Evolutionary conservation across 2,113 vertebrate genomes (phyloP).

Genomic region (Anser cygnoides): DNA sequence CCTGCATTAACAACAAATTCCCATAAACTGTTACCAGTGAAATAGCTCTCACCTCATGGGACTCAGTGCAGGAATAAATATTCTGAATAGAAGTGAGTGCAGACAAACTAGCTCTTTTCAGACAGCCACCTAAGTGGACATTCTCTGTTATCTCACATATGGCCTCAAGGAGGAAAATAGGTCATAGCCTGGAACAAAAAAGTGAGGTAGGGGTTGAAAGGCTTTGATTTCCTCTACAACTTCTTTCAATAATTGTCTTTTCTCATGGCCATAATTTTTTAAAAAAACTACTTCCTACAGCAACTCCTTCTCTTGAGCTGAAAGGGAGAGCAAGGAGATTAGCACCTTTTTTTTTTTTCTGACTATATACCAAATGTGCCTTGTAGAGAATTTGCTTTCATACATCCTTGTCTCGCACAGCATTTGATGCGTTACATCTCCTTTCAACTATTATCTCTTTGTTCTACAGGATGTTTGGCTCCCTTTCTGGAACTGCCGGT

Average conservation of each 20-base stretch:
- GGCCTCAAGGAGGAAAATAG: not conserved
- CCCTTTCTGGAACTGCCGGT: not conserved
- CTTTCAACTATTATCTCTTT: slow-evolving; percentile 3
- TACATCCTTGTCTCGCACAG: not conserved
- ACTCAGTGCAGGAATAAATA: not conserved
- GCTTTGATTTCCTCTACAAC: not conserved
- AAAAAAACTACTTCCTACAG: not conserved
- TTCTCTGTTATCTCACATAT: not conserved
- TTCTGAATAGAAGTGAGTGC: not conserved
- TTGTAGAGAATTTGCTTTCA: not conserved
- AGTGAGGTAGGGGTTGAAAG: not conserved
- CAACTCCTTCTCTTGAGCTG: not conserved
- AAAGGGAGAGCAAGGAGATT: not conserved
- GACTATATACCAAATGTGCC: not conserved
- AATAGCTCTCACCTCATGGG: not conserved
- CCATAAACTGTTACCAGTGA: not conserved
- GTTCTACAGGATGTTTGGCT: slow-evolving; percentile 31
- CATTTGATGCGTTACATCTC: not conserved
- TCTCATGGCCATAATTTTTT: not conserved
- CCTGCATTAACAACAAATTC: not conserved
- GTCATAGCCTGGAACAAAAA: not conserved
- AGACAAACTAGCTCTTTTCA: not conserved
- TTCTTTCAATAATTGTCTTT: not conserved
- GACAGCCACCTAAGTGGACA: not conserved
- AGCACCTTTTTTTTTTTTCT: not conserved